Percentiles rank a stretch among this genome's conserved stretches.
phyloP scores from a whole-genome alignment of 1,140 invertebrate genomes.

The Zaprionus kolodkinae region DNA sequence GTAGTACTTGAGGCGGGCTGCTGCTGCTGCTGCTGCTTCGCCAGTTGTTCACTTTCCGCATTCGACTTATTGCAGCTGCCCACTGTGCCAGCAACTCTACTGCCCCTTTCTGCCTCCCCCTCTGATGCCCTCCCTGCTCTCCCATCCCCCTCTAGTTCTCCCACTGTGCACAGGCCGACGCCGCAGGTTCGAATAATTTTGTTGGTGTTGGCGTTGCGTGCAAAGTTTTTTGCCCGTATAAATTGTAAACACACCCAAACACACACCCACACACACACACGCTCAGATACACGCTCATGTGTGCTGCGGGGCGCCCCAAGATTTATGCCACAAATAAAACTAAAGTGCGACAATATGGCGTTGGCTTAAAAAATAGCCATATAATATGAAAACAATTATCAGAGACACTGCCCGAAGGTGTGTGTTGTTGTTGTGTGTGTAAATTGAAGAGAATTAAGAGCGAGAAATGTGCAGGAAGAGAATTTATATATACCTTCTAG shows the following conservation, averaged over 20 bases:
- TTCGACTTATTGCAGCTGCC: conserved; percentile 61
- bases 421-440: conserved; percentile 9
- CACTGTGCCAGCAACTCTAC: not conserved
- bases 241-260: conserved; percentile 54
- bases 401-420: conserved; percentile 34
- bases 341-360: conserved; percentile 75
- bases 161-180: conserved; percentile 12
- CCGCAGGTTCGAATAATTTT: conserved; percentile 48
- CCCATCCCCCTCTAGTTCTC: not conserved
- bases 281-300: conserved; percentile 3
- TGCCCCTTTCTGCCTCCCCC: not conserved
- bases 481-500: no score
- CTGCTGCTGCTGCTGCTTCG: conserved; percentile 46
- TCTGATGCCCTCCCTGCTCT: not conserved
- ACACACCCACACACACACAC: conserved; percentile 26
- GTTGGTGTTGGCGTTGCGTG: conserved; percentile 60
- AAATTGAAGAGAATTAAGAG: not conserved
- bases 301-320: conserved; percentile 43
- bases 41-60: conserved; percentile 38
- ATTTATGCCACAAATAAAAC: conserved; percentile 78
- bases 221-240: conserved; percentile 68
- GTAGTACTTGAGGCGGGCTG: conserved; percentile 60
- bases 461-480: not conserved
- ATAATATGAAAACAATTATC: conserved; percentile 74
- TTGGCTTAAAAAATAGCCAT: conserved; percentile 61